Conservation (phyloP, 2,797 vertebrate species). For the Gymnothorax reevesii region DNA sequence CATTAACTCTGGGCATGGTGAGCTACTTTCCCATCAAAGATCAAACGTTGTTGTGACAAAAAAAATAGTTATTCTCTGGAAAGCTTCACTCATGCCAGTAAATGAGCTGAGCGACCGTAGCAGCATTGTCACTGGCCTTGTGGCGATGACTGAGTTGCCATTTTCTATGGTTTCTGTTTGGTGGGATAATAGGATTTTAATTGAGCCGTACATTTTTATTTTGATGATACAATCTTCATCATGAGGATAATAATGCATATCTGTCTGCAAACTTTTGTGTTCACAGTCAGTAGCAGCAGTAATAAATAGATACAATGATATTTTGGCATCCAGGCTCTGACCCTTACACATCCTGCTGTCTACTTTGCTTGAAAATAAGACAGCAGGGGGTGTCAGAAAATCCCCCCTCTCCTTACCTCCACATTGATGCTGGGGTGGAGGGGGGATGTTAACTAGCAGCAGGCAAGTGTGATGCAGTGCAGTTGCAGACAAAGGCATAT, state of each 20-base stretch:
- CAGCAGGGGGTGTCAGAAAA: no score
- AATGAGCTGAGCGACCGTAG: not conserved
- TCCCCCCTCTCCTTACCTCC: no score
- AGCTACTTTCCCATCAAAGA: not conserved
- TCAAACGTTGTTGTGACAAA: not conserved
- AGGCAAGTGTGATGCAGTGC: no score
- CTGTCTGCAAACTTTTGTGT: no score
- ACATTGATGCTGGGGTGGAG: no score
- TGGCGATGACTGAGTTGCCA: not conserved
- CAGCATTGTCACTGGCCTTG: not conserved
- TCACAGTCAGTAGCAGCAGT: no score
- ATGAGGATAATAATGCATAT: not conserved
- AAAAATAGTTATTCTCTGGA: not conserved
- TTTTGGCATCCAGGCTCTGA: no score
- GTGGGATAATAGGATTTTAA: not conserved
- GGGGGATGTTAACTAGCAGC: no score
- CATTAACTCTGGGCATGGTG: not conserved
- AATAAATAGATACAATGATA: no score
- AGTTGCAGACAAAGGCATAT: no score
- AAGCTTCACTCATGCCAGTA: not conserved
- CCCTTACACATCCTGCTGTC: no score
- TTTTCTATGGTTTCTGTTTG: not conserved
- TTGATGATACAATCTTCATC: constrained; percentile 1
- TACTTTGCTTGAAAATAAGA: no score
- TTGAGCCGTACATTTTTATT: not conserved